Base-by-base conservation (phyloP, 2,888 invertebrate species). In the Serripes groenlandicus region DNA sequence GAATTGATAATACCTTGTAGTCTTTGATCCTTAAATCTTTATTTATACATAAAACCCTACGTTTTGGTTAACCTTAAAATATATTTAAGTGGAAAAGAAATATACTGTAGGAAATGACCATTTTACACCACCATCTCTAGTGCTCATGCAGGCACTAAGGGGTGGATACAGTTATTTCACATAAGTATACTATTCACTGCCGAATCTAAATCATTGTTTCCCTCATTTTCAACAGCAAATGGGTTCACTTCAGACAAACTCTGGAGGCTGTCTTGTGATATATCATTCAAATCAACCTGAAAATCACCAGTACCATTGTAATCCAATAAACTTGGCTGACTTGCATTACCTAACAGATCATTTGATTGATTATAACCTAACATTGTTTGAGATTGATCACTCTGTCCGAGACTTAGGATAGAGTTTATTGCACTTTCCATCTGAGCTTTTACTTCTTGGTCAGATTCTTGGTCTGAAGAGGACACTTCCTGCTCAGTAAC, bases 401-500 rank as follows among this genome's bases (percentile, higher is more conserved):
- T 64, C 62, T 86, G 86, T 66, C 82, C 87, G 30, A 89, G 95
- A 94, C 97, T 97, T 84, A 97, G 95, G 92, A 97, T 97, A 92
- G 97, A 97, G 93, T 97, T 97, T 90, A 97, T 97, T 85, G 97
- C 97, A 92, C 96, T 97, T 94, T 97, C 97, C 83, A 97, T 97
- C 94, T 97, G 90, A 69, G 89, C 89, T 76, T 91, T 91, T 2
- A 85, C 86, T 62, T 85, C 83, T 21, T 77, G 75, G 52, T 86
- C 85, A 1, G 88, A 78, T 54, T 87, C 89, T 11, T 62, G 70
- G 28, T 75, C 78, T 34, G 77, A 79, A n/a, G n/a, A n/a, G 26
- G 82, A 81, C n/a, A 82, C 81, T 28, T 32, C 35, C 26, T 68
- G 66, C 21, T 56, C 49, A 18, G n/a, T n/a, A 23, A 54, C 54